Percentiles rank a stretch among this genome's conserved stretches.
Conservation (phyloP, 2,113 vertebrate genomes). For the Ammospiza nelsoni region DNA sequence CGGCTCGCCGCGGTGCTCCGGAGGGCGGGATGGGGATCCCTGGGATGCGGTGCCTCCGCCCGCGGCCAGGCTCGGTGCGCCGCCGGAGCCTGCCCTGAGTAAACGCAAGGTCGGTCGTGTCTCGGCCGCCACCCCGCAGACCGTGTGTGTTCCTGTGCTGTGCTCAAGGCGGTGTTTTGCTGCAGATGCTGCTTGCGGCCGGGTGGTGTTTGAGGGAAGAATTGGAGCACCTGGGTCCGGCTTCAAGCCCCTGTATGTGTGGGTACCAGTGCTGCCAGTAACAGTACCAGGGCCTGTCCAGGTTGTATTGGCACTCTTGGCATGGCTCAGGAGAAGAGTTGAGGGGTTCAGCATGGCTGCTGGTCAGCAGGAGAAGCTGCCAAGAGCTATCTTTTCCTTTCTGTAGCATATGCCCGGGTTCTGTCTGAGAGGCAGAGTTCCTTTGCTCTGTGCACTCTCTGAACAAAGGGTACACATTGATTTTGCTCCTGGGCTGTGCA, state of each 20-base stretch:
- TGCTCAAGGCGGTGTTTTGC: background rate
- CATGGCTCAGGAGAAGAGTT: accelerated
- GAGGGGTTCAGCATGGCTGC: accelerated
- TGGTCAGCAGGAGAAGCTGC: background rate
- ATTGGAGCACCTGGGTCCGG: accelerated
- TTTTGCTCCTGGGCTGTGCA: background rate
- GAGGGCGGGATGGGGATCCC: background rate
- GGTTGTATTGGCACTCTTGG: accelerated
- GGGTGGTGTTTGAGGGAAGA: background rate
- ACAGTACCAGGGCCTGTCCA: accelerated
- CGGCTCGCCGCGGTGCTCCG: background rate
- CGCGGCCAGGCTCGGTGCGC: no score
- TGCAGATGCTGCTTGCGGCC: background rate
- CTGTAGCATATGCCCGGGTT: accelerated
- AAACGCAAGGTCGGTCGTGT: accelerated
- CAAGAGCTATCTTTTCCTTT: background rate
- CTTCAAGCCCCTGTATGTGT: accelerated
- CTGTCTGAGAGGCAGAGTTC: background rate
- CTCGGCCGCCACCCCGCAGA: accelerated
- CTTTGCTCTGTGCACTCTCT: accelerated
- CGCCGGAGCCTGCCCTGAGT: background rate
- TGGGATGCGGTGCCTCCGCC: background rate
- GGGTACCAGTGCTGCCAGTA: background rate
- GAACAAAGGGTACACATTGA: accelerated
- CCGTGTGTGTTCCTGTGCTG: accelerated